Base-by-base conservation (phyloP, 2,113 vertebrate species). In the Cacatua alba region DNA sequence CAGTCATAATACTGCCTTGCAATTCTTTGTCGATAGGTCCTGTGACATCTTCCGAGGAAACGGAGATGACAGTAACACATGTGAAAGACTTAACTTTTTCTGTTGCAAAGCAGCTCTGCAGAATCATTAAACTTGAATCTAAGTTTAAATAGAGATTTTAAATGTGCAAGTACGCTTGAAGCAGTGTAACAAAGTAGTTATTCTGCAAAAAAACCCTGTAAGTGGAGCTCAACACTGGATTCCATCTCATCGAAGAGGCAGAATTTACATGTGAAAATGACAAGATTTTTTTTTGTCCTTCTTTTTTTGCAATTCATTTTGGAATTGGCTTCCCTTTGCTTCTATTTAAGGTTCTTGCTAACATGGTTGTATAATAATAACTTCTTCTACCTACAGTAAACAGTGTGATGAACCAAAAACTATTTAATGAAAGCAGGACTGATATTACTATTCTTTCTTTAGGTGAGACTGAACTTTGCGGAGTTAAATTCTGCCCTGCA, bases 401-500 rank as follows among this genome's bases (percentile, higher is more conserved):
- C 13, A 80, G 9, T 8, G 9, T 69, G 33, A 88, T 11, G 1
- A 59, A 59, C 16, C 18, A 85, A 88, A 93, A 91, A 11, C 21
- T 57, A 57, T 39, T 82, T 77, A 59, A 69, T 26, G 31, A 69
- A 95, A 79, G 28, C 18, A 80, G 52, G 35, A 77, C 18, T 29
- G 26, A 25, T 72, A 62, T 4, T 53, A 44, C 12, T 76, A 17
- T 33, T 72, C 19, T 44, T 65, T 64, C n/a, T 64, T 69, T 39
- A 88, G 28, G 17, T 59, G 49, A 88, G 71, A 59, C 15, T 90
- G 76, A 93, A 91, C 16, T 63, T 76, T 26, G 5, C 33, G 35
- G 41, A 82, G 67, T 74, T 95, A 86, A 93, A 94, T 81, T 81
- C 79, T 92, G 51, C 53, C 57, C 59, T 80, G 79, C 10, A 77